Evolutionary conservation across 2,797 vertebrate species (phyloP), one percentile per base, ranked within the genome.

Genomic region (Periophthalmus magnuspinnatus): DNA sequence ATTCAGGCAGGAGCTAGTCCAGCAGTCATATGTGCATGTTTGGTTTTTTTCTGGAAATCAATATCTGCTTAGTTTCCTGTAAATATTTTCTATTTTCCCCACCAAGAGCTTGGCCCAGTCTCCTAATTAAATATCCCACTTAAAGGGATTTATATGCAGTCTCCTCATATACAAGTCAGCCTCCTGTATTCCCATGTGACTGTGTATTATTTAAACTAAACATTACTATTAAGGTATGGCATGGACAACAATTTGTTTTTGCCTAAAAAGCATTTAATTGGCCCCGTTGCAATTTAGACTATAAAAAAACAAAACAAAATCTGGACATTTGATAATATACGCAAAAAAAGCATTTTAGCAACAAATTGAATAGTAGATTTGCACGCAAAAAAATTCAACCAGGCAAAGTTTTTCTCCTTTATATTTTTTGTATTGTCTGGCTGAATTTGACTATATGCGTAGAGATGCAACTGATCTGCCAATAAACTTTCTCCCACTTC

Each of bases 301-400:
- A 1, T 22, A 54, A 21, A 21, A 8, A 54, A 54, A 19, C 52
- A 52, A n/a, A n/a, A 38, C 7, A 41, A 33, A 19, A 11, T 38
- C 7, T 34, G 17, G 3, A 48, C 28, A 19, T 65, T 32, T 7
- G 33, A 33, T 6, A 41, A 70, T 72, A 34, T 71, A 57, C 13
- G 3, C 41, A 64, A 75, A 11, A 81, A 67, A 80, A 83, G 70
- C 70, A 50, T 50, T 75, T 59, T 72, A 5, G 70, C 19, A 85
- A 47, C 80, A 54, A 63, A 22, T 13, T 63, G 52, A 71, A 72
- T 36, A 19, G 16, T 4, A 57, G 22, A 55, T 55, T 55, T 55
- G 54, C 67, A 28, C 3, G 13, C 69, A 82, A 82, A 85, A 85
- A 85, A 87, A 84, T 89, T 91, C 85, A 93, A 88, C 91, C 92